Conservation (phyloP, 2,888 invertebrate genomes). For the Noctua janthina region DNA sequence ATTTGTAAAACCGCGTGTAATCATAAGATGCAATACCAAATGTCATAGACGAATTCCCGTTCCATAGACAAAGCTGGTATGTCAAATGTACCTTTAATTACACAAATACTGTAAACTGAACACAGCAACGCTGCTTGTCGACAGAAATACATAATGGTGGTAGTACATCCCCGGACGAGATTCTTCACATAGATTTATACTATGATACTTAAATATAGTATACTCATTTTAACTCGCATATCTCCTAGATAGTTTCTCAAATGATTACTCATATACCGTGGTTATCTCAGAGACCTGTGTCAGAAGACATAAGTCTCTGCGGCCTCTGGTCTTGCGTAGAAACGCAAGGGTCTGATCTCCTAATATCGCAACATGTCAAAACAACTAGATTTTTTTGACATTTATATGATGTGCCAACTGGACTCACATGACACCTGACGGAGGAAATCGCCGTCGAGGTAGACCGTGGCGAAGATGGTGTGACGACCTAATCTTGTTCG, state of each 20-base stretch:
- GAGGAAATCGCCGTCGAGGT: too few relatives aligned
- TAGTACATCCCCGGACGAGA: neutral
- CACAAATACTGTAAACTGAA: neutral
- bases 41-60: neutral
- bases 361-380: neutral
- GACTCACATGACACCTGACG: too few relatives aligned
- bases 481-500: too few relatives aligned
- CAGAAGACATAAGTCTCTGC: too few relatives aligned
- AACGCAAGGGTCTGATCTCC: neutral
- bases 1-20: neutral
- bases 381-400: neutral
- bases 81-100: neutral
- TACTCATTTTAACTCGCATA: neutral
- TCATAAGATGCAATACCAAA: neutral
- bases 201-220: neutral
- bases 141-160: neutral
- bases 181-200: neutral
- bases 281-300: neutral
- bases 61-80: neutral
- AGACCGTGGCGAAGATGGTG: too few relatives aligned
- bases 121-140: neutral
- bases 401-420: too few relatives aligned
- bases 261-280: neutral
- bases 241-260: neutral
- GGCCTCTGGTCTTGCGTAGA: too few relatives aligned